Base-by-base conservation (phyloP, 2,113 vertebrate genomes). In the Arvicanthis niloticus region DNA sequence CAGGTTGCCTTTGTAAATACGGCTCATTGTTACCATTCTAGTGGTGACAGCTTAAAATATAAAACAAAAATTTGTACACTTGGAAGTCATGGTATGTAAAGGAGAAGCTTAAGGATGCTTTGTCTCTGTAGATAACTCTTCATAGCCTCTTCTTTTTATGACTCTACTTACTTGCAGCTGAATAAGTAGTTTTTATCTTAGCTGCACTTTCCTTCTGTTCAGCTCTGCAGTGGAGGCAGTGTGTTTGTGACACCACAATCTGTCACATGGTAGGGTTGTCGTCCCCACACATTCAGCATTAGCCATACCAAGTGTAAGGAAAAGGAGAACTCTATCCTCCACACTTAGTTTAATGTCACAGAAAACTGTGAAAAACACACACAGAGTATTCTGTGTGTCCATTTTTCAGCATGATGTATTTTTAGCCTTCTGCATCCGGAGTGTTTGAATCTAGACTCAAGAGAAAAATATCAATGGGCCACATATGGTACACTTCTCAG, bases 301-400 rank as follows among this genome's bases (percentile, higher is more conserved):
- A 95, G 67, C 92, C 93, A 94, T 65, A 91, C 85, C 92, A 93
- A 93, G 72, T 96, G 95, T 15, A 93, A 95, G 67, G 80, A 92
- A 87, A 96, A 96, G 91, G 86, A 95, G 88, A 92, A 96, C 56
- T 84, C 80, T 95, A 75, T 97, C 92, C 86, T 89, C 81, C 88
- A 89, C 73, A 56, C 85, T 96, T 84, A 73, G 88, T 92, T 93
- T 87, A 97, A 98, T 96, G 94, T 97, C 97, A 97, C 21, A 13
- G 90, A 88, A 96, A 98, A 92, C 96, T 97, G 96, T 97, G 96
- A 97, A 97, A 96, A 68, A 92, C 77, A 95, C 29, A 86, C 77
- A 81, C 70, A 48, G 2, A 91, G 76, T 96, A 56, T 89, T 96
- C 76, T 62, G 10, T 77, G 78, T 88, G 93, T 97, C 96, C 96